Percentiles rank a stretch among this genome's conserved stretches.
phyloP scores from a whole-genome alignment of 1,140 invertebrate genomes.

The Halictus rubicundus region DNA sequence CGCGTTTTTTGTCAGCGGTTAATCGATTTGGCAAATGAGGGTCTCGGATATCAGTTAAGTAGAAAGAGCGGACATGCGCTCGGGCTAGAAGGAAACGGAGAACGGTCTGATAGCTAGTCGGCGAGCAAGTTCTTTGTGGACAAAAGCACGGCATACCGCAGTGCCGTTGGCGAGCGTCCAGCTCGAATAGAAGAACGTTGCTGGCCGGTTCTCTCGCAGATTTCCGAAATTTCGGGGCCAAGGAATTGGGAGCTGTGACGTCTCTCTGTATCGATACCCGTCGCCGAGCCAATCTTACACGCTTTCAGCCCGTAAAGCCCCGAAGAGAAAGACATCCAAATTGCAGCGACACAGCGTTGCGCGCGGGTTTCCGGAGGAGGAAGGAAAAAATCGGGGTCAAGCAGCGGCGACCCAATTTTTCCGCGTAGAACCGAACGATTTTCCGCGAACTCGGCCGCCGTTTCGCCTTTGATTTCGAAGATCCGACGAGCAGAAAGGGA shows the following conservation, averaged over 20 bases:
- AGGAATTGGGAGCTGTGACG: no score
- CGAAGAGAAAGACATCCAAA: background rate
- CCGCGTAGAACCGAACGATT: background rate
- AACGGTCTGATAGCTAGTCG: background rate
- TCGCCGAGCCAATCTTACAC: background rate
- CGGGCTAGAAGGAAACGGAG: no score
- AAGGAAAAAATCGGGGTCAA: background rate
- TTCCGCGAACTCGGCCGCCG: background rate
- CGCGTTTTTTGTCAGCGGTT: no score
- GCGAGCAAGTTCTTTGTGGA: slow-evolving; percentile 19
- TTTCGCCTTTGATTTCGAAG: background rate
- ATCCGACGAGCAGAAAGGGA: background rate
- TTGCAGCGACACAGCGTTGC: background rate
- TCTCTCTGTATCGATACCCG: no score
- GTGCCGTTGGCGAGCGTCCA: slow-evolving; percentile 34
- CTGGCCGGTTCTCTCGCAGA: background rate
- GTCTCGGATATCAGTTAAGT: no score
- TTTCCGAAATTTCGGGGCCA: slow-evolving; percentile 17
- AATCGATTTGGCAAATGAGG: no score
- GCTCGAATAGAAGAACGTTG: no score
- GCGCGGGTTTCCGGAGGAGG: background rate
- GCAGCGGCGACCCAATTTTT: background rate
- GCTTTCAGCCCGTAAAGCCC: background rate
- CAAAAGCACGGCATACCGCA: slow-evolving; percentile 39
- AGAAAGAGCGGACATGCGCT: no score